Base-by-base conservation (phyloP, 1,140 invertebrate species). In the Bombus difficillimus region DNA sequence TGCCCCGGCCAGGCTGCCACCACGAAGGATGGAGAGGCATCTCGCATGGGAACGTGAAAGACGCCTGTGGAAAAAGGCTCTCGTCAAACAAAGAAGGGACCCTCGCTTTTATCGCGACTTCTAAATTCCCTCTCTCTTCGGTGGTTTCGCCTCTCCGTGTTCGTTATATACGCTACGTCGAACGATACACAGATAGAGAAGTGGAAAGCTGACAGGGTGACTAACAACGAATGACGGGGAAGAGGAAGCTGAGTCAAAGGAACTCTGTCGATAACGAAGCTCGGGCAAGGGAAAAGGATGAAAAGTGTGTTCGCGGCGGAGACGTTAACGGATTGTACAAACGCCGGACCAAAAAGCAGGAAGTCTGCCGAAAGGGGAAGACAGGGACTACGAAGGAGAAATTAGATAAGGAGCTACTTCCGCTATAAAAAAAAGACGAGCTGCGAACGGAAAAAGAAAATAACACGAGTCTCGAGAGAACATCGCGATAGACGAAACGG, bases 51-150 rank as follows among this genome's bases (percentile, higher is more conserved):
- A 83, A 84, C 75, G 78, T 43, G 69, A 69, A 82, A 81, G 83
- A 73, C 68, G 77, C 59, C 69, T 3, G 62, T 47, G 62, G 79
- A 53, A 81, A 86, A 90, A 91, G 86, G 86, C 68, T 81, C 77
- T 76, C 53, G 81, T 77, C 73, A 89, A 92, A 89, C 85, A 87
- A 78, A 90, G 89, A 89, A 73, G 76, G 59, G 62, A 39, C 28
- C 18, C 80, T 73, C 76, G 84, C 89, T 90, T 92, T 91, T 90
- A 90, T 91, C 85, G 81, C 88, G 79, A 39, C 53, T 71, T 71
- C 76, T 71, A 79, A 71, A 53, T 71, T 71, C 37, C 73, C 59
- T 71, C 18, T 43, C 25, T 39, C 82, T 25, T 82, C 25, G n/a
- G 28, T 22, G 47, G 47, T 53, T 22, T n/a, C 69, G 37, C 69